Evolutionary conservation across 2,888 invertebrate genomes (phyloP), one percentile per base, ranked within the genome.

Genomic region (Muschampia plurimacula): DNA sequence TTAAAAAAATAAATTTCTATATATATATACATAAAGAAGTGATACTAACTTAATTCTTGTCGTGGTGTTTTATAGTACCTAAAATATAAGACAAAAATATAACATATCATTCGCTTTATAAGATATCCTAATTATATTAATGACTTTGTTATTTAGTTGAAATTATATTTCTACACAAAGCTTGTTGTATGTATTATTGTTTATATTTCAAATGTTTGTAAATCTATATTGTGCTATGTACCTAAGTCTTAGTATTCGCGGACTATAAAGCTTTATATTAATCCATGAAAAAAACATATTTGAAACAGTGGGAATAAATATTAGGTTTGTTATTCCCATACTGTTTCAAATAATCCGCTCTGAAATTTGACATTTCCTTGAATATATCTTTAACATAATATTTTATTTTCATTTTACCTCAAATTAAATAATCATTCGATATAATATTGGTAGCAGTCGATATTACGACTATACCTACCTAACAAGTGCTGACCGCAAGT

Each of bases 31-130:
- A 66, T 60, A 59, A 82, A 67, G 81, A 86, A 85, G 87, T 90
- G 86, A 90, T 90, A 89, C 82, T 86, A 86, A 78, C 86, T 88
- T 86, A 84, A 84, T 85, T 88, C 66, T 72, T 67, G 86, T 85
- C 22, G 22, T 22, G 77, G 78, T 81, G 79, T 84, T 84, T 83
- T 74, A 73, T 69, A 74, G 74, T 55, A 72, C 64, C 68, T 71
- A 62, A 82, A 87, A 79, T 90, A 79, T 90, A 90, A 91, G 90
- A 86, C 88, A 85, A 88, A 87, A 15, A 52, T 52, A 84, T 86
- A 85, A 94, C 94, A 94, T 94, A 94, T 94, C 94, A 94, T 92
- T 93, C 93, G 94, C 94, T 93, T 94, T 91, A 89, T 93, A 93
- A 93, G 91, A 89, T 32, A 80, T 83, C 83, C 82, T 87, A 87